Evolutionary conservation across 2,888 invertebrate species (phyloP), one percentile per base, ranked within the genome.

Genomic region (Drosophila subquinaria): DNA sequence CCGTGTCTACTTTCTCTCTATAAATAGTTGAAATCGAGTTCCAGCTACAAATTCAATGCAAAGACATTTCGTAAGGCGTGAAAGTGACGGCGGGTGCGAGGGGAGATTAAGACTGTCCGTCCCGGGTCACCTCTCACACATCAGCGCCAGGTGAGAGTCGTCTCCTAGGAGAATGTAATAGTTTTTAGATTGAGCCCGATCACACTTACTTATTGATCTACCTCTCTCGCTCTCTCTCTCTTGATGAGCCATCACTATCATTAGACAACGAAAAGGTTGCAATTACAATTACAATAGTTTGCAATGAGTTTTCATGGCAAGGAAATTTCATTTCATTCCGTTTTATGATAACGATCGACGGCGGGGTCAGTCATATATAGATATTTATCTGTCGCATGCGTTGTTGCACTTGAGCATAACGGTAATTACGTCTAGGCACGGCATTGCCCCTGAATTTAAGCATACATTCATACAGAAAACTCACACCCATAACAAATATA

Each of bases 381-480:
- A 89, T 86, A 89, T 81, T 89, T 83, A 83, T 83, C 88, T 85
- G 65, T 60, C 89, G 72, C 69, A 73, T 81, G 79, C 66, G 64
- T 64, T 78, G 65, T 79, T 87, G 86, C 73, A 83, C 73, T 81
- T 87, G 72, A 87, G 73, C 82, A 82, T 85, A 89, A 85, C 85
- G 85, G 89, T 85, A 85, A 85, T 85, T 84, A 81, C 71, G 69
- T 75, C 88, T 85, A 81, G 65, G 82, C 85, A 85, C 89, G 89
- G 59, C 87, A 84, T 88, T 88, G 89, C 89, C 83, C 83, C 81
- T 84, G 83, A 88, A 80, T 69, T 65, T 50, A 62, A 69, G 60
- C 61, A 40, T 51, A 67, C 33, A 47, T n/a, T 56, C 15, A 30
- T 8, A 33, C n/a, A 38, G 13, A 30, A 30, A 8, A 30, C 30